Percentiles rank a stretch among this genome's conserved stretches.
phyloP scores from a whole-genome alignment of 2,888 invertebrate species.

The Athripsodes cinereus region DNA sequence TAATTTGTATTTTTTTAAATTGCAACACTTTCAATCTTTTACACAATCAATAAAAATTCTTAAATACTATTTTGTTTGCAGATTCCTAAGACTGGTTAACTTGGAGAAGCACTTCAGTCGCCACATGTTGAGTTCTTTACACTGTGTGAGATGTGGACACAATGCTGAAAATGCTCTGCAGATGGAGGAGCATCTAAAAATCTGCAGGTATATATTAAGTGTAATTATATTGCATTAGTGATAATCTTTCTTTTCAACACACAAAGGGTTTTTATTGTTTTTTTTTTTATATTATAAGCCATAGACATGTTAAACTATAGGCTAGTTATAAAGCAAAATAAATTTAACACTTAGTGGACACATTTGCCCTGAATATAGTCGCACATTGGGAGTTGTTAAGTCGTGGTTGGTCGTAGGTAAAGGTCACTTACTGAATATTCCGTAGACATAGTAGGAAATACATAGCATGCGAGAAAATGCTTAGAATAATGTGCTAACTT shows the following conservation, averaged over 20 bases:
- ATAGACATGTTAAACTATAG: too few relatives aligned
- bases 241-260: neutral
- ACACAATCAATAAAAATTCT: too few relatives aligned
- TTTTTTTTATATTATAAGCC: too few relatives aligned
- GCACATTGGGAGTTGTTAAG: too few relatives aligned
- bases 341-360: too few relatives aligned
- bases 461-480: too few relatives aligned
- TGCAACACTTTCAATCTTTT: neutral
- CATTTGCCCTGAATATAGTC: too few relatives aligned
- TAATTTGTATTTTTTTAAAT: neutral
- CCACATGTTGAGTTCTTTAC: constrained; percentile 7
- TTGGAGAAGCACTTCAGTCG: constrained; percentile 20
- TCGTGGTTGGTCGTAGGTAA: too few relatives aligned
- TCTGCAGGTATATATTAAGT: constrained; percentile 8
- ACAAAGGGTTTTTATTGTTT: neutral
- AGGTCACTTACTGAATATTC: too few relatives aligned
- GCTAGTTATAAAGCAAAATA: too few relatives aligned
- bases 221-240: neutral
- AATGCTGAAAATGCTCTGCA: neutral
- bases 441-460: too few relatives aligned
- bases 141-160: constrained; percentile 10
- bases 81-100: constrained; percentile 18
- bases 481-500: too few relatives aligned
- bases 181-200: constrained; percentile 13
- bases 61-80: neutral